phyloP scores from a whole-genome alignment of 2,797 vertebrate species.

The Hafferia zeledoni region DNA sequence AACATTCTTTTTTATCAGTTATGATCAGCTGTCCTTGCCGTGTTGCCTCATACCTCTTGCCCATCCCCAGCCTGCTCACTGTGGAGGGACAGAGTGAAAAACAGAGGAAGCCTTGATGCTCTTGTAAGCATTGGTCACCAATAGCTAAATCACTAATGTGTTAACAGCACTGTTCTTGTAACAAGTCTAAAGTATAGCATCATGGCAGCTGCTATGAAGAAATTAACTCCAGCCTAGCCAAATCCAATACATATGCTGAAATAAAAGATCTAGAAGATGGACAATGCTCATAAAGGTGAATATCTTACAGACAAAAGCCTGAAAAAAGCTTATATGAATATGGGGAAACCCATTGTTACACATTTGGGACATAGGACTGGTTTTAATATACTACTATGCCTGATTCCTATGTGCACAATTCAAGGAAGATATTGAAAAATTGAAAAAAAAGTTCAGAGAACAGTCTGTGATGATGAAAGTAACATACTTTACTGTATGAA shows the following conservation, averaged over 20 bases:
- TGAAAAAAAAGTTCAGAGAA: background rate
- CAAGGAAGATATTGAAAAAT: background rate
- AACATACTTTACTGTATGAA: background rate
- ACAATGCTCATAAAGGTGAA: background rate
- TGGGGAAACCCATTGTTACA: background rate
- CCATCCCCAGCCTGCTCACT: background rate
- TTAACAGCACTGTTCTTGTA: background rate
- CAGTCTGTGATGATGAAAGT: background rate
- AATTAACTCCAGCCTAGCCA: background rate
- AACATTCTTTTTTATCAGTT: background rate
- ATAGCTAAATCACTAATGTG: background rate
- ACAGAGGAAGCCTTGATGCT: background rate
- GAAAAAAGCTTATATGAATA: background rate
- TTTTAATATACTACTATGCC: background rate
- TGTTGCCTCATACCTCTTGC: background rate
- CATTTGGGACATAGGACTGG: background rate
- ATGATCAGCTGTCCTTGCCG: background rate
- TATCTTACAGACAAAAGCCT: background rate
- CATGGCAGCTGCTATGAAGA: background rate
- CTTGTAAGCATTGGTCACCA: background rate
- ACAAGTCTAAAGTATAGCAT: background rate
- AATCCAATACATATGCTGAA: background rate
- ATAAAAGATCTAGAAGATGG: background rate
- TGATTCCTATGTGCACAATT: background rate
- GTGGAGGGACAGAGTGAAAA: background rate